phyloP scores from a whole-genome alignment of 1,140 invertebrate species.

The Nilaparvata lugens region DNA sequence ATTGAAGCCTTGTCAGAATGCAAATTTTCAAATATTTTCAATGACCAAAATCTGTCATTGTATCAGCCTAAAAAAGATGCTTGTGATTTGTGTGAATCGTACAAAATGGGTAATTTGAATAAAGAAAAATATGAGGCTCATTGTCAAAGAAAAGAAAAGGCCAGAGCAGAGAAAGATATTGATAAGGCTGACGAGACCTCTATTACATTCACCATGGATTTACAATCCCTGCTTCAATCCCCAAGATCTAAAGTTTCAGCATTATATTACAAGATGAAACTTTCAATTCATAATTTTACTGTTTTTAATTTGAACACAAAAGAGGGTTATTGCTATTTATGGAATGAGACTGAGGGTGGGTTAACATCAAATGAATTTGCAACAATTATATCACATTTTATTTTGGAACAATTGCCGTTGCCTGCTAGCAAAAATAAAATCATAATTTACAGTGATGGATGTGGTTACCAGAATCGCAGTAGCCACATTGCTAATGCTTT shows the following conservation, averaged over 20 bases:
- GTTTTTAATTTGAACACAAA: constrained; percentile 28
- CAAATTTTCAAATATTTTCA: constrained; percentile 20
- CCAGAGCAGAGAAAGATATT: constrained; percentile 21
- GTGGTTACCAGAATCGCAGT: constrained; percentile 32
- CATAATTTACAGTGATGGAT: constrained; percentile 31
- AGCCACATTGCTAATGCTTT: constrained; percentile 31
- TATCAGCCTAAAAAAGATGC: constrained; percentile 33
- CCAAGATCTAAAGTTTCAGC: constrained; percentile 26
- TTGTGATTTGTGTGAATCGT: constrained; percentile 30
- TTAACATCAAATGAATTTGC: constrained; percentile 28
- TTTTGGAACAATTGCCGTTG: constrained; percentile 8
- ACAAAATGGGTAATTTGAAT: constrained; percentile 28
- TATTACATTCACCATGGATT: constrained; percentile 25
- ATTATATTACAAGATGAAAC: constrained; percentile 27
- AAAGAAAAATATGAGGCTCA: constrained; percentile 28
- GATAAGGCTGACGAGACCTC: constrained; percentile 21
- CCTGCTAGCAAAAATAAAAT: constrained; percentile 15
- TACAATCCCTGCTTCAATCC: constrained; percentile 27
- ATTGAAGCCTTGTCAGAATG: constrained; percentile 4
- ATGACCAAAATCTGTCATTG: constrained; percentile 27
- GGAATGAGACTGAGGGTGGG: constrained; percentile 29
- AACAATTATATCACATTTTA: constrained; percentile 17
- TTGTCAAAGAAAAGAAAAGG: constrained; percentile 22
- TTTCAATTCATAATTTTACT: constrained; percentile 33
- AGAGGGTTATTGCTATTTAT: constrained; percentile 29